phyloP scores from a whole-genome alignment of 2,888 invertebrate species.

The Axea sp. region DNA sequence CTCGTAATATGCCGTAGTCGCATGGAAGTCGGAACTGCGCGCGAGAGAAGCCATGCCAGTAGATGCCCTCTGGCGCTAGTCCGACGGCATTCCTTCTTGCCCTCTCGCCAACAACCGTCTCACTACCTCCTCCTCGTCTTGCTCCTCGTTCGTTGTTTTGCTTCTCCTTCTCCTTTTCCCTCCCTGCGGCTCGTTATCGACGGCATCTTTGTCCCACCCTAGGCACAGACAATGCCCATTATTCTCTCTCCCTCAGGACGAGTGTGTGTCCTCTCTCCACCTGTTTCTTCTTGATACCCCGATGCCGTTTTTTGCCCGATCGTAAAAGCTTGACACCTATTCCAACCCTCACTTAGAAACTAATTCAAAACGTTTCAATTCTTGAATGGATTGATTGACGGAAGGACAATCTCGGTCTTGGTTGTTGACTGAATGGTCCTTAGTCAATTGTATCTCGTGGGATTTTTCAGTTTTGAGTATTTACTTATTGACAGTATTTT shows the following conservation, averaged over 20 bases:
- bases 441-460: too few relatives aligned
- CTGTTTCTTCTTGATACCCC: slow-evolving; percentile 56
- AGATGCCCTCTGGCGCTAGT: slow-evolving; percentile 78
- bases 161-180: slow-evolving; percentile 46
- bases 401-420: too few relatives aligned
- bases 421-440: too few relatives aligned
- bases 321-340: slow-evolving; percentile 74
- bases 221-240: slow-evolving; percentile 58
- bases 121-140: slow-evolving; percentile 70
- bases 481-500: too few relatives aligned
- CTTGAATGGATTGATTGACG: slow-evolving; percentile 8
- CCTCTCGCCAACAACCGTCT: slow-evolving; percentile 66
- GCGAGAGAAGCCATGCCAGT: slow-evolving; percentile 69
- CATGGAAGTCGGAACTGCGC: slow-evolving; percentile 65
- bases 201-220: slow-evolving; percentile 65
- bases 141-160: slow-evolving; percentile 65
- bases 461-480: too few relatives aligned
- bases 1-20: slow-evolving; percentile 42
- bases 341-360: slow-evolving; percentile 54
- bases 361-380: slow-evolving; percentile 55
- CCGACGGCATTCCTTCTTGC: slow-evolving; percentile 79
- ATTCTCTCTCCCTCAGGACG: slow-evolving; percentile 46
- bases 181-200: slow-evolving; percentile 67
- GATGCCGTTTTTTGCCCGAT: slow-evolving; percentile 70
- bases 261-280: slow-evolving; percentile 62